Base-by-base conservation (phyloP, 2,797 vertebrate genomes). In the Moxostoma hubbsi region DNA sequence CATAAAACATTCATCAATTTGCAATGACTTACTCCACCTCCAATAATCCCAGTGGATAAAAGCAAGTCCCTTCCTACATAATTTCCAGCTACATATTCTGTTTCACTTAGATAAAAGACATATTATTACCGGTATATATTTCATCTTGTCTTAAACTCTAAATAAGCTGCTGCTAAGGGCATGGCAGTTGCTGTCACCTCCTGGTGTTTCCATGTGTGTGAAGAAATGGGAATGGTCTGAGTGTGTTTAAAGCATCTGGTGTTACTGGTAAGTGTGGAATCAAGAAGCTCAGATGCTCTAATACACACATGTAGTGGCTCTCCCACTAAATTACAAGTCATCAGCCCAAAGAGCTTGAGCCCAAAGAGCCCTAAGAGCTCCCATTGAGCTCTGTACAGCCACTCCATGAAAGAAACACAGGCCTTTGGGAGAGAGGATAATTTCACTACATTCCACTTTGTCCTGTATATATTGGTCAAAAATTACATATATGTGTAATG, bases 271-370 rank as follows among this genome's bases (percentile, higher is more conserved):
- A 45, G 13, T 74, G 24, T 45, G 47, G 5, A 46, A 15, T 47
- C 1, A 5, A 36, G 59, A 13, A 49, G 45, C 47, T 59, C 70
- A 74, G 63, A 67, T 53, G 55, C 24, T 74, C 54, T 18, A 11
- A 47, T 74, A 67, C 72, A 64, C 71, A 51, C 24, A 24, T 24
- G 24, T 24, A 24, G 24, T 73, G 16, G 59, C 49, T 74, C 54
- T 15, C 72, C 49, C 72, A 54, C 72, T 74, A 64, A 74, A 74
- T 73, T 63, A 74, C 49, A 62, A 74, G 24, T 24, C 49, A 62
- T 74, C 49, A 63, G 47, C 47, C 59, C n/a, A 63, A 47, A 74
- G 71, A 62, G 71, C 9, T 73, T 73, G 2, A 2, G 1, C 24
- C 24, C 1, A 24, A 24, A 36, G 36, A 36, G 4, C 36, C 36